phyloP scores from a whole-genome alignment of 2,888 invertebrate species.

The Alcis repandata region DNA sequence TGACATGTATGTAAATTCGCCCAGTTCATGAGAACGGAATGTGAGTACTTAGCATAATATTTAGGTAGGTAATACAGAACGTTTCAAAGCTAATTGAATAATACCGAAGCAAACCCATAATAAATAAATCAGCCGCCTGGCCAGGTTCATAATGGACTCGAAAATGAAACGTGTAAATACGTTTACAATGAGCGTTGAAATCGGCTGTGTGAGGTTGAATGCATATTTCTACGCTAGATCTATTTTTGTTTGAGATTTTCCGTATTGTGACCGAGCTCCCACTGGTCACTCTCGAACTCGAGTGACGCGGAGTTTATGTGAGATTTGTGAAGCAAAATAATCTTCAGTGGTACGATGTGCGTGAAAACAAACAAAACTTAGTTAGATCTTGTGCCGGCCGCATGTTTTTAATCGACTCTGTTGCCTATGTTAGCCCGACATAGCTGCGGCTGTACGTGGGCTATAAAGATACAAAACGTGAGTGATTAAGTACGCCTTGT shows the following conservation, averaged over 20 bases:
- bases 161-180: constrained; percentile 43
- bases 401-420: constrained; percentile 51
- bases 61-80: neutral
- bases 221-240: constrained; percentile 36
- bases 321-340: constrained; percentile 65
- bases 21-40: neutral
- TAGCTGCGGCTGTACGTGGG: constrained; percentile 10
- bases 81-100: constrained; percentile 42
- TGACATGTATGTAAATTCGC: constrained; percentile 10
- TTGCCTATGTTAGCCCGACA: constrained; percentile 30
- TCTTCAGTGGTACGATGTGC: constrained; percentile 61
- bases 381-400: constrained; percentile 49
- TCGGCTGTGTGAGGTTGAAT: constrained; percentile 27
- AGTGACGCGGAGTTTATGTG: constrained; percentile 69
- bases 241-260: constrained; percentile 56
- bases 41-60: neutral
- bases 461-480: constrained; percentile 31
- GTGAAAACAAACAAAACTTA: constrained; percentile 71
- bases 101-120: constrained; percentile 41
- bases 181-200: constrained; percentile 38
- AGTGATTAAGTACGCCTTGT: constrained; percentile 16
- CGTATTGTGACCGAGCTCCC: constrained; percentile 70
- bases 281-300: constrained; percentile 47
- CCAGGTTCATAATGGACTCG: constrained; percentile 40
- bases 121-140: constrained; percentile 22